phyloP scores from a whole-genome alignment of 2,113 vertebrate species.

The Xyliphius kryptos region DNA sequence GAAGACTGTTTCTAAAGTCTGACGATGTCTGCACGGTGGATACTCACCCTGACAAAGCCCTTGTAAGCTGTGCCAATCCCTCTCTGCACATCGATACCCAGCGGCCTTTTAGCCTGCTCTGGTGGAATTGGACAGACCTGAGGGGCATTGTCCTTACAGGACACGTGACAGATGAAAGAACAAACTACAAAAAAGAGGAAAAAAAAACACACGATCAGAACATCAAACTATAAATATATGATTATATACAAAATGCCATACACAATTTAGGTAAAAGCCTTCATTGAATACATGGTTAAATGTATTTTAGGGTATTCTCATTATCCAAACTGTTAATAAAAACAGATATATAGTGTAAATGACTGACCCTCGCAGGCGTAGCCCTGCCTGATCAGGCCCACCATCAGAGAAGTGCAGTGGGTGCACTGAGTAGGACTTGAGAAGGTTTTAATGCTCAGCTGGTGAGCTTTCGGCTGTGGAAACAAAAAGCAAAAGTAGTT shows the following conservation, averaged over 20 bases:
- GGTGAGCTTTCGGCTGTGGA: slow-evolving; percentile 88
- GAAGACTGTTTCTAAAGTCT: no score
- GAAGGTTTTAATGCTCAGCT: slow-evolving; percentile 92
- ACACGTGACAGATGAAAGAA: slow-evolving; percentile 88
- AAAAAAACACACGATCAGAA: no score
- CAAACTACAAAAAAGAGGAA: no score
- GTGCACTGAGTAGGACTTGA: slow-evolving; percentile 89
- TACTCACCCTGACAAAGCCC: slow-evolving; percentile 86
- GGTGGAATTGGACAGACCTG: slow-evolving; percentile 90
- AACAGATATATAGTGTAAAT: neutral
- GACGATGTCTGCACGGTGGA: neutral
- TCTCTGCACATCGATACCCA: slow-evolving; percentile 91
- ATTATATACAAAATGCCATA: no score
- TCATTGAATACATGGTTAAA: no score
- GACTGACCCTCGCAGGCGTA: slow-evolving; percentile 88
- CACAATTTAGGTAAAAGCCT: no score
- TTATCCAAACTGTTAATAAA: no score
- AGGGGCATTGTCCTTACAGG: slow-evolving; percentile 89
- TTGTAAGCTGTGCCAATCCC: slow-evolving; percentile 96
- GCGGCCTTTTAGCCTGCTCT: slow-evolving; percentile 89
- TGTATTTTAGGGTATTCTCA: no score
- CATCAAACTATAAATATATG: no score
- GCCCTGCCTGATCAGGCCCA: slow-evolving; percentile 89
- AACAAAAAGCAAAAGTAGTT: slow-evolving; percentile 11
- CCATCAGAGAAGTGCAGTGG: slow-evolving; percentile 95